Conservation (phyloP, 2,888 invertebrate species). For the Pyrrhia umbra region DNA sequence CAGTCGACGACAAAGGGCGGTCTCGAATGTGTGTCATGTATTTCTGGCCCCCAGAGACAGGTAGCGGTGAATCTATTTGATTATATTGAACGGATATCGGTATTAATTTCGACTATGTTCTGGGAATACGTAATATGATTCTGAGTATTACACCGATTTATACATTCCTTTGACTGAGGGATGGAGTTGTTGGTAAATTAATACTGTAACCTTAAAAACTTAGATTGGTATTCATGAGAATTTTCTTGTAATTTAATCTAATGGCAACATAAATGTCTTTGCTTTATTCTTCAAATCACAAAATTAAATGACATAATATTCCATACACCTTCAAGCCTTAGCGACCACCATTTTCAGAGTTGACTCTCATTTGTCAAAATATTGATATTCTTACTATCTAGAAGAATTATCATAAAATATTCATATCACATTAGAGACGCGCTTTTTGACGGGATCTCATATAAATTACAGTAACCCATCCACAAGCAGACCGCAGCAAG, state of each 20-base stretch:
- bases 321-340: no score
- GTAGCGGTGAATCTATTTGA: slow-evolving; percentile 45
- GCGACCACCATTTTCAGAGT: no score
- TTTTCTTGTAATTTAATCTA: neutral
- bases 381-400: no score
- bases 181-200: neutral
- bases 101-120: slow-evolving; percentile 47
- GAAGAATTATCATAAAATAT: no score
- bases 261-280: neutral
- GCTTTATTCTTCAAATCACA: no score
- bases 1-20: slow-evolving; percentile 36
- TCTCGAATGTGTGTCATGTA: slow-evolving; percentile 43
- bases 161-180: neutral
- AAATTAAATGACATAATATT: no score
- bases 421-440: no score
- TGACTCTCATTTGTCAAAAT: no score
- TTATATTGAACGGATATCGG: slow-evolving; percentile 45
- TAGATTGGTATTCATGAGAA: neutral
- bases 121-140: slow-evolving; percentile 16
- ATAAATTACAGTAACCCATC: no score
- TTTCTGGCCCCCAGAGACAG: slow-evolving; percentile 34
- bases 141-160: neutral
- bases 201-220: neutral
- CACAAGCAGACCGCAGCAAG: no score
- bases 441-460: no score